Evolutionary conservation across 2,888 invertebrate species (phyloP), one percentile per base, ranked within the genome.

Genomic region (Pelosia muscerda): DNA sequence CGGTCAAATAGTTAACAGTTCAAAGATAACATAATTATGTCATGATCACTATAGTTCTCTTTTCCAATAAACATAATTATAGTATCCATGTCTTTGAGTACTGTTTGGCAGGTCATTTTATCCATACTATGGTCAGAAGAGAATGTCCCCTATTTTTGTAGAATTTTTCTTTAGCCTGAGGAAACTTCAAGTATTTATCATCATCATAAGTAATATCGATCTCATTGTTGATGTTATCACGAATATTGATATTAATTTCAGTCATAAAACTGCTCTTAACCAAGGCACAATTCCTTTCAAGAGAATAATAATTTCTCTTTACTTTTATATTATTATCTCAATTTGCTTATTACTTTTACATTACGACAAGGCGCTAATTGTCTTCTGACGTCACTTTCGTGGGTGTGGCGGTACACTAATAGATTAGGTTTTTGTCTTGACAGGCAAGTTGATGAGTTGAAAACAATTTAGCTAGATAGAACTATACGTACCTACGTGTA

Each of bases 391-490:
- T 56, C 55, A 63, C 23, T 56, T 34, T 15, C 10, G 22, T 9
- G 38, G 42, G 60, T 61, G 56, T 56, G 56, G 54, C 53, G 22
- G 13, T 13, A 34, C 13, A 63, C 55, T 56, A 38, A 63, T 34
- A 26, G 60, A 63, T 59, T 64, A 60, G 11, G 55, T 23, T 63
- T 58, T 66, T 66, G 55, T 55, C n/a, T 66, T 66, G 55, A 58
- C 31, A 38, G 34, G 23, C 57, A 56, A 57, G 19, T 42, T 42
- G 22, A 31, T 28, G n/a, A 42, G 49, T 65, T 59, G 28, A 19
- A 31, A 42, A 49, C 49, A 49, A 31, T 26, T 56, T 23, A 56
- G 25, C 9, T 25, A 53, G 19, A 49, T 49, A 42, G 10, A 42
- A 38, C 9, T 34, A n/a, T n/a, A n/a, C n/a, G n/a, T n/a, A 59